Conservation (phyloP, 1,140 invertebrate species). For the Ganaspis sp. region DNA sequence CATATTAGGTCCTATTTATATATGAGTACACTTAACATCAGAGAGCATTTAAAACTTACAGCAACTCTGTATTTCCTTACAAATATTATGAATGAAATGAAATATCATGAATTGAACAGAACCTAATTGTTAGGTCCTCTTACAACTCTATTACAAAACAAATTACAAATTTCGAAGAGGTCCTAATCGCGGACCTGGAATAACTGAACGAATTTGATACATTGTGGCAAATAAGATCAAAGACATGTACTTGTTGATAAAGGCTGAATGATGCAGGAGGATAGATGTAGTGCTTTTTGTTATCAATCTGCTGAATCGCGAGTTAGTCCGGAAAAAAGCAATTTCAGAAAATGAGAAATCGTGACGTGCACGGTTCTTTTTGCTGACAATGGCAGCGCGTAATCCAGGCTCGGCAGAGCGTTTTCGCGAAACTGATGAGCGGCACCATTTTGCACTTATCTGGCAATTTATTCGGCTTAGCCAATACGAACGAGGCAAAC, state of each 20-base stretch:
- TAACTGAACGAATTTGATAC: too few relatives aligned
- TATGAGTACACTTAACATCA: neutral
- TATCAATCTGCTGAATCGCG: conserved; percentile 21
- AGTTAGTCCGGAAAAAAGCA: neutral
- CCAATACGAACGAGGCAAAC: conserved; percentile 9
- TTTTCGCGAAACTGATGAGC: conserved; percentile 33
- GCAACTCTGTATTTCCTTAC: neutral
- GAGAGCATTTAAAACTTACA: neutral
- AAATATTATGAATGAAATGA: too few relatives aligned
- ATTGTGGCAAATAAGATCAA: neutral
- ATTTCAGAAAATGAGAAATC: conserved; percentile 27
- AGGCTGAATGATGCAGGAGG: too few relatives aligned
- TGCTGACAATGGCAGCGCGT: conserved; percentile 16
- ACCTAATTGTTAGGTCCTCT: neutral
- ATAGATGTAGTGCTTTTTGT: conserved; percentile 6
- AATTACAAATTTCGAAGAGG: too few relatives aligned
- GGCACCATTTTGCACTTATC: conserved; percentile 41
- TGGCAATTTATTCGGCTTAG: conserved; percentile 43
- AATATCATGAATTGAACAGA: too few relatives aligned
- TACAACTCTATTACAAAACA: too few relatives aligned
- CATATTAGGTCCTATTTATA: neutral
- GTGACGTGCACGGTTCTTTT: conserved; percentile 17
- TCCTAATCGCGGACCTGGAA: too few relatives aligned
- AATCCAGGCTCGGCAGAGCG: conserved; percentile 7
- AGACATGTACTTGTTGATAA: neutral